Evolutionary conservation across 2,888 invertebrate genomes (phyloP), one percentile per base, ranked within the genome.

Genomic region (Diaprepes abbreviatus): DNA sequence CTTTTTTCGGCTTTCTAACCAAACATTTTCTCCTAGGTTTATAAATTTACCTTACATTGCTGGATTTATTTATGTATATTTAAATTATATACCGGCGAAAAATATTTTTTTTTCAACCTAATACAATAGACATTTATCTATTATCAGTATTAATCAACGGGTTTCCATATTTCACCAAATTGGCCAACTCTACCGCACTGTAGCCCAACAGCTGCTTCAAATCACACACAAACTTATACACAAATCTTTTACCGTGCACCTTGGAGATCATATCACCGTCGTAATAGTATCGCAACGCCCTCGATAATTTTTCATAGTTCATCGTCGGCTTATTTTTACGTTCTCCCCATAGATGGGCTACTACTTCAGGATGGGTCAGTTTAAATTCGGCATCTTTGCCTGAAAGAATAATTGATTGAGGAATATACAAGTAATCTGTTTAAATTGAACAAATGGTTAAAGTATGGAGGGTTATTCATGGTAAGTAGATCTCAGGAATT

Each of bases 161-260:
- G 70, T 81, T 80, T 0, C 83, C 82, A 59, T 74, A 79, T 71
- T 88, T 87, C 7, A 97, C 95, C 40, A 96, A 85, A 59, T 90
- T 88, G 0, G 94, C 90, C 24, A 96, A 80, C 80, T 96, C 94
- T 0, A 88, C 89, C 0, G 95, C 93, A 74, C 91, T 90, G 79
- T 95, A 96, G 0, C 96, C 96, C 6, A 96, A 85, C 28, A 96
- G 82, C 74, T 93, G 91, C 75, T 94, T 93, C 12, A 98, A 85
- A 83, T 98, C 96, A 82, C 97, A 97, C 21, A 97, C 96, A 85
- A 97, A 98, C 82, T 97, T 96, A 85, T 98, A 98, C 1, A 97
- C 97, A 83, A 97, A 97, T 83, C 93, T 85, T 79, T 92, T 93
- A 0, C 92, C 93, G 1, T 90, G 89, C 33, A 95, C 95, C 82